Evolutionary conservation across 1,140 invertebrate species (phyloP).

Genomic region (Odontomachus brunneus): DNA sequence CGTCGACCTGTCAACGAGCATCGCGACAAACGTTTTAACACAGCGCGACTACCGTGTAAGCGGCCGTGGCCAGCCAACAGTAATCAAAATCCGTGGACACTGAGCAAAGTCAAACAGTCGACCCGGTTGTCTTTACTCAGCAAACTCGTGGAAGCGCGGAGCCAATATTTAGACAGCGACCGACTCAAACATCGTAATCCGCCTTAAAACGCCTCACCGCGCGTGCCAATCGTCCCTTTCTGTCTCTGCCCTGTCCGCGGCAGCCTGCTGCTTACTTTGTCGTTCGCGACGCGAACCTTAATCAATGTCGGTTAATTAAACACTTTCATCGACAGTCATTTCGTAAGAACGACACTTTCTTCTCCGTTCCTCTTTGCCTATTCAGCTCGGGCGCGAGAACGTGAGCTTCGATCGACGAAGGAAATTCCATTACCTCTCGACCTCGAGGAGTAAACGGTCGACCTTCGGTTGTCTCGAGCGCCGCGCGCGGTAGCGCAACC

Average conservation of each 20-base stretch:
- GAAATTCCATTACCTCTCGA: not conserved
- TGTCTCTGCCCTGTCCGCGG: conserved; percentile 45
- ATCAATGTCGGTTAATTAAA: conserved; percentile 35
- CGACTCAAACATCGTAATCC: conserved; percentile 75
- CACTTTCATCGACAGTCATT: not conserved
- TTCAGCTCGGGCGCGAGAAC: not conserved
- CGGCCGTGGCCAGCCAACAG: conserved; percentile 62
- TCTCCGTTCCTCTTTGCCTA: not conserved
- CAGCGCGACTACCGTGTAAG: conserved; percentile 52
- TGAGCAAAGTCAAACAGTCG: conserved; percentile 79
- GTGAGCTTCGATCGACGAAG: not conserved
- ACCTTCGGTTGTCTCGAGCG: conserved; percentile 25
- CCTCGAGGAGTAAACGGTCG: not conserved
- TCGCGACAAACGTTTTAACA: conserved; percentile 71
- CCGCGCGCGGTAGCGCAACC: not conserved
- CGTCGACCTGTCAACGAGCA: conserved; percentile 55
- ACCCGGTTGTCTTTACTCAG: conserved; percentile 76
- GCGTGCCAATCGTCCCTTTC: conserved; percentile 67
- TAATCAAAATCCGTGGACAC: conserved; percentile 80
- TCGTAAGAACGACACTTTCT: not conserved
- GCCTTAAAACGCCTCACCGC: conserved; percentile 71
- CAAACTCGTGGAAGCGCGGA: conserved; percentile 72
- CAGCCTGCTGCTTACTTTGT: conserved; percentile 28
- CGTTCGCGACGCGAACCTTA: conserved; percentile 5
- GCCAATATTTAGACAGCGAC: conserved; percentile 78